These are phyloP conservation scores for Rhynchopsitta pachyrhyncha DNA, from an alignment of 2,113 vertebrate genomes.

Conservation along the genomic window DNA sequence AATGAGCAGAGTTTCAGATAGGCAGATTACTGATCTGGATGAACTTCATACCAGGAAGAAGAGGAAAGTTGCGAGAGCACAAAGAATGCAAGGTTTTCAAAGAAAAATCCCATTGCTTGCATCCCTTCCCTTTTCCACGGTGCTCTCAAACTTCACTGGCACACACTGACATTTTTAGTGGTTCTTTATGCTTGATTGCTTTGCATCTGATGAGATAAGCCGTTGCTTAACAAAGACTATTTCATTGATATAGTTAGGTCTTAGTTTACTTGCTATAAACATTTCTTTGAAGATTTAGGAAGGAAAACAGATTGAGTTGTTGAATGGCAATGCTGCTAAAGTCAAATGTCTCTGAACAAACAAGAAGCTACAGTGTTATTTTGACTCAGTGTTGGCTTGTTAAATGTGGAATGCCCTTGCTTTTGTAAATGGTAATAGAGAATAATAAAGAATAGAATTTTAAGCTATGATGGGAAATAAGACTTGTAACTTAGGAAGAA, in stretches of 20 bases:
- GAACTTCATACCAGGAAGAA: neutral
- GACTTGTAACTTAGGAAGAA: neutral
- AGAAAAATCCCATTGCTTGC: neutral
- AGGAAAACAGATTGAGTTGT: constrained; percentile 48
- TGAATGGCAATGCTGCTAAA: neutral
- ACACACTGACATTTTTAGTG: constrained; percentile 39
- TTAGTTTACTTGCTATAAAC: constrained; percentile 54
- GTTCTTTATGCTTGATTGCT: constrained; percentile 46
- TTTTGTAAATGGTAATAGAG: neutral
- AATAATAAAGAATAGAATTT: neutral
- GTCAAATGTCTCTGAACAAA: constrained; percentile 43
- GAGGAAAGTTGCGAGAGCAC: neutral
- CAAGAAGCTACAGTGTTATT: neutral
- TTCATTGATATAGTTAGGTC: constrained; percentile 34
- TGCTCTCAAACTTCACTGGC: neutral
- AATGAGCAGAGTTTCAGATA: neutral
- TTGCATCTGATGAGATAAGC: constrained; percentile 63
- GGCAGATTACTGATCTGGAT: neutral
- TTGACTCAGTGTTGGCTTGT: neutral
- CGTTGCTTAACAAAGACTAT: constrained; percentile 48
- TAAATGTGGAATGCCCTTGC: neutral
- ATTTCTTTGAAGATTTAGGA: constrained; percentile 57
- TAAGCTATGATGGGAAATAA: neutral
- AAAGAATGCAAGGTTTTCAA: neutral
- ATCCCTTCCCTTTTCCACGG: neutral